These are phyloP conservation scores for Gopherus flavomarginatus DNA, from an alignment of 2,113 vertebrate genomes.

Conservation along the genomic window DNA sequence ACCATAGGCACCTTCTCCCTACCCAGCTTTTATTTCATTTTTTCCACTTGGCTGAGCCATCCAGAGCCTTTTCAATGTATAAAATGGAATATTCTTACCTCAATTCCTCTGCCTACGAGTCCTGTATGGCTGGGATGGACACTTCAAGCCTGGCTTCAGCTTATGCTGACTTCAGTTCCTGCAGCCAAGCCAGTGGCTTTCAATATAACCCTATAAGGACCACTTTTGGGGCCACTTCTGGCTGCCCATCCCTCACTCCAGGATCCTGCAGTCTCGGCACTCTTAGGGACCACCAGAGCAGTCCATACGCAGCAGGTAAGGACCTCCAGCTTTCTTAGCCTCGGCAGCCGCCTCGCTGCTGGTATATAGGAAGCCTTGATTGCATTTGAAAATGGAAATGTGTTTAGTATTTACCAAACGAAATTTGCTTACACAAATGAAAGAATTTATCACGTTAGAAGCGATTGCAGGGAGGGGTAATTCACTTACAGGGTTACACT, in stretches of 20 bases:
- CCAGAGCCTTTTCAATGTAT: conserved; percentile 99
- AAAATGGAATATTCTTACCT: conserved; percentile 99
- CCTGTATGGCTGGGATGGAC: conserved; percentile 99
- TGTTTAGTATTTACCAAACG: conserved; percentile 99
- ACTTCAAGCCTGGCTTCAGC: conserved; percentile 99
- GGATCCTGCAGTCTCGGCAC: conserved; percentile 98
- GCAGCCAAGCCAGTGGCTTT: conserved; percentile 99
- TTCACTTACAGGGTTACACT: conserved; percentile 99
- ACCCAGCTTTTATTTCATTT: conserved; percentile 82
- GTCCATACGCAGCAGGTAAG: conserved; percentile 99
- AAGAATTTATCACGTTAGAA: conserved; percentile 99
- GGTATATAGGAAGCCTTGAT: conserved; percentile 97
- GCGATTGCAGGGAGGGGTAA: conserved; percentile 99
- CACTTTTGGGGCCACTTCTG: conserved; percentile 98
- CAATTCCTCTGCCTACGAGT: conserved; percentile 99
- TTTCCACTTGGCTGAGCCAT: conserved; percentile 87
- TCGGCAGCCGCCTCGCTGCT: conserved; percentile 82
- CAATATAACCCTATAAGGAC: conserved; percentile 99
- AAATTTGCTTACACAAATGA: conserved; percentile 99
- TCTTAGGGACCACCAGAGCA: conserved; percentile 99
- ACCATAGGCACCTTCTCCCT: conserved; percentile 87
- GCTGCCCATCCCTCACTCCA: conserved; percentile 98
- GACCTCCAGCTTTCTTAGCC: conserved; percentile 81
- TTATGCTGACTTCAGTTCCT: conserved; percentile 99
- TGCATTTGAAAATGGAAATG: conserved; percentile 99